phyloP scores from a whole-genome alignment of 1,140 invertebrate genomes.

The Drosophila yakuba region DNA sequence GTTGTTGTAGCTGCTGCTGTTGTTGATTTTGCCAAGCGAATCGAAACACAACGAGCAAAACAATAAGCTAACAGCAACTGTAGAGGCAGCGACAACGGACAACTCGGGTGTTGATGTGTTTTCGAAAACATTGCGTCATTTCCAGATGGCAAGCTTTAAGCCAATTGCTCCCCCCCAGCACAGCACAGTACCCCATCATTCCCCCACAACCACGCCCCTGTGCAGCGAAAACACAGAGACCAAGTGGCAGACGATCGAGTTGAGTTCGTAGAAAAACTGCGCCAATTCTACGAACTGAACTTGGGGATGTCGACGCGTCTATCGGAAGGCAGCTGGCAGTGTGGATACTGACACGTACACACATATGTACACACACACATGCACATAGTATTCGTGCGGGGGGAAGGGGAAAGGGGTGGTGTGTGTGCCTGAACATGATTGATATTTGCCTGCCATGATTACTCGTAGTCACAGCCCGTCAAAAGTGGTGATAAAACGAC shows the following conservation, averaged over 20 bases:
- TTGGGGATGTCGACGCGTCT: conserved; percentile 35
- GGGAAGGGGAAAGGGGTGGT: neutral
- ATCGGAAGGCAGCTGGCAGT: conserved; percentile 38
- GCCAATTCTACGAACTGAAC: conserved; percentile 67
- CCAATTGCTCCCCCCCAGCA: neutral
- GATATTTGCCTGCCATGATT: conserved; percentile 57
- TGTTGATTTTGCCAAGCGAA: conserved; percentile 68
- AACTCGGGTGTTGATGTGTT: conserved; percentile 52
- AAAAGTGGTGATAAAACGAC: conserved; percentile 48
- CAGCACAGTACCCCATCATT: neutral
- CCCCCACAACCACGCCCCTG: neutral
- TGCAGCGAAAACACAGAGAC: conserved; percentile 1
- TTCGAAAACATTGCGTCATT: conserved; percentile 74
- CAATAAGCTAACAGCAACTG: conserved; percentile 49
- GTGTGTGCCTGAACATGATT: conserved; percentile 40
- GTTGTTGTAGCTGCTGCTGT: conserved; percentile 50
- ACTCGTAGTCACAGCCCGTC: conserved; percentile 33
- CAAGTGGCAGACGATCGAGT: conserved; percentile 58
- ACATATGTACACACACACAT: neutral
- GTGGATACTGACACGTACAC: conserved; percentile 11
- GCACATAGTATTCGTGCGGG: neutral
- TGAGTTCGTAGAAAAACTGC: conserved; percentile 65
- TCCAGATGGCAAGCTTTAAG: conserved; percentile 44
- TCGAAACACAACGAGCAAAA: conserved; percentile 71
- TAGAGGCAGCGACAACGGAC: conserved; percentile 32